A percentile compares a stretch with the other conserved stretches of the same genome.
Conservation (phyloP, 2,888 invertebrate genomes). For the Papilio elwesi region DNA sequence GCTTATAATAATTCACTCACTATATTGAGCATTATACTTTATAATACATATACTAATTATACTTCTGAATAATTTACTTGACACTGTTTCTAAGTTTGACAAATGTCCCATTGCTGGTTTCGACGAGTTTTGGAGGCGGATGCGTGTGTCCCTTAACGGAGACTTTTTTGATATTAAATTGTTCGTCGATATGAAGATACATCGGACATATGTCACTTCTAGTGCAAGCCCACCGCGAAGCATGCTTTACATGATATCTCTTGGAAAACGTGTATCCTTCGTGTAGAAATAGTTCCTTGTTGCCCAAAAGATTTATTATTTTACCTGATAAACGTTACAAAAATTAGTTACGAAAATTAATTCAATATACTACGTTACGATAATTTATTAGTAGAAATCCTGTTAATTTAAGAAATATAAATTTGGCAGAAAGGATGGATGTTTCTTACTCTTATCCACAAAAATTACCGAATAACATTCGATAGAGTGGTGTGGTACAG, state of each 20-base stretch:
- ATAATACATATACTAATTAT: too few relatives aligned
- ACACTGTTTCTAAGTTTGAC: constrained; percentile 30
- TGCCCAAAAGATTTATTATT: constrained; percentile 44
- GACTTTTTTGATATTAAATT: constrained; percentile 8
- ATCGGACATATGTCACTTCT: constrained; percentile 27
- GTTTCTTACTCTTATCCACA: too few relatives aligned
- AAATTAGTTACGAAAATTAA: too few relatives aligned
- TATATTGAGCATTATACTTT: too few relatives aligned
- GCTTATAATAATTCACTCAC: too few relatives aligned
- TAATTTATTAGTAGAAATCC: too few relatives aligned
- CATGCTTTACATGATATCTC: background rate
- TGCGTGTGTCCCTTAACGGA: constrained; percentile 36
- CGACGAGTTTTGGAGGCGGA: constrained; percentile 23
- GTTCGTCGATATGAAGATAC: constrained; percentile 38
- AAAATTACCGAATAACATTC: too few relatives aligned
- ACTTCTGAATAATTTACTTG: too few relatives aligned
- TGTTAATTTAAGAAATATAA: too few relatives aligned
- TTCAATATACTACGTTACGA: too few relatives aligned
- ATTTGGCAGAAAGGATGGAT: too few relatives aligned
- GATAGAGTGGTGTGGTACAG: too few relatives aligned
- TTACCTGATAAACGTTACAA: constrained; percentile 41
- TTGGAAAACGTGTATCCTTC: constrained; percentile 35
- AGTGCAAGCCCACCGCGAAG: constrained; percentile 40
- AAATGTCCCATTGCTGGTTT: constrained; percentile 24
- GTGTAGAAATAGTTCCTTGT: constrained; percentile 35